Evolutionary conservation across 2,888 invertebrate genomes (phyloP).

Genomic region (Cantharis lateralis): DNA sequence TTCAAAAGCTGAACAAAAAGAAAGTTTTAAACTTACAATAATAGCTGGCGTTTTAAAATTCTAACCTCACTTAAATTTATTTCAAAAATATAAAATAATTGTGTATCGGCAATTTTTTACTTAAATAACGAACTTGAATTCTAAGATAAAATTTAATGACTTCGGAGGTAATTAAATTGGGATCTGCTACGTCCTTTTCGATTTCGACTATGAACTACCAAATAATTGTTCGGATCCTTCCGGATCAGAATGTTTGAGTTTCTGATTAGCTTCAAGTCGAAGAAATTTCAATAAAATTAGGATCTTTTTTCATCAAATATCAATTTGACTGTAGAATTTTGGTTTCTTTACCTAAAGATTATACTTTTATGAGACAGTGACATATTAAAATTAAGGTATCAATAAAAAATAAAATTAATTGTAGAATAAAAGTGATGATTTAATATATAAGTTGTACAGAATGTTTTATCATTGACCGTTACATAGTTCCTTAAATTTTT

Average conservation of each 20-base stretch:
- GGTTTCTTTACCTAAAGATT: not conserved
- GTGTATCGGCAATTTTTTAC: not conserved
- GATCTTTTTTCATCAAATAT: not conserved
- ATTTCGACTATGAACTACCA: not conserved
- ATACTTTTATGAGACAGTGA: not conserved
- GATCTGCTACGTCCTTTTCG: not conserved
- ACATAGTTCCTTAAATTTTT: not conserved
- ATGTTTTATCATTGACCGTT: not conserved
- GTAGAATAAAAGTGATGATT: not conserved
- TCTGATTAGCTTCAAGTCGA: not conserved
- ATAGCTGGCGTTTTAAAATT: not conserved
- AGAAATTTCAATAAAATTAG: not conserved
- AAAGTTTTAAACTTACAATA: too few species aligned
- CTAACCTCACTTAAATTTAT: not conserved
- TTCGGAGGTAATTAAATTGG: not conserved
- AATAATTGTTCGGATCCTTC: not conserved
- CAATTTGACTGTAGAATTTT: not conserved
- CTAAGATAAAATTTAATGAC: not conserved
- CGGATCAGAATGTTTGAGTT: not conserved
- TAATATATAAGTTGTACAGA: not conserved
- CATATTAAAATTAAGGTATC: not conserved
- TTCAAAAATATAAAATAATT: not conserved
- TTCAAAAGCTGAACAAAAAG: too few species aligned
- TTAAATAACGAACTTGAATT: not conserved
- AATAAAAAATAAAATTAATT: not conserved